These are phyloP conservation scores for Plumapathes pennacea DNA, from an alignment of 92 coral and sea anemone species.

Conservation along the genomic window DNA sequence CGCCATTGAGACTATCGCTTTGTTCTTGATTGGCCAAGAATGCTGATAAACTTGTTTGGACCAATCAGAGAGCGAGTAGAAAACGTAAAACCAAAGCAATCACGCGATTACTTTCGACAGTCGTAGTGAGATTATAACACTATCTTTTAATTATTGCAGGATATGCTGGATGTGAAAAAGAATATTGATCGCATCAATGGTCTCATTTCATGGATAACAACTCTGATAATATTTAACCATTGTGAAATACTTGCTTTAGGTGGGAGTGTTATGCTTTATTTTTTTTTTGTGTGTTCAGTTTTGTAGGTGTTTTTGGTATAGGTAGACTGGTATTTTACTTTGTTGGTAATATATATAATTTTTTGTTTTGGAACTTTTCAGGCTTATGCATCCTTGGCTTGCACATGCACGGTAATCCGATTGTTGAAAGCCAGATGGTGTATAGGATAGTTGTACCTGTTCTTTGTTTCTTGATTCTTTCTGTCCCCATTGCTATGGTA, in stretches of 20 bases:
- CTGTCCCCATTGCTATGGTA: slow-evolving; percentile 70
- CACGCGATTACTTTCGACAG: not conserved
- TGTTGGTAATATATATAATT: no score
- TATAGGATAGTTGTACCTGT: slow-evolving; percentile 50
- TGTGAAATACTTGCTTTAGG: slow-evolving; percentile 76
- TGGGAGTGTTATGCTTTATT: slow-evolving; percentile 1
- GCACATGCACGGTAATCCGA: no score
- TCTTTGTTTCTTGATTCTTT: slow-evolving; percentile 30
- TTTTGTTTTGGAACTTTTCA: no score
- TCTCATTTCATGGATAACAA: slow-evolving; percentile 70
- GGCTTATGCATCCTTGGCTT: no score
- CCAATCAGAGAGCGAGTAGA: no score
- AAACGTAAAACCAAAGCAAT: no score
- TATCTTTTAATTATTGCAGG: slow-evolving; percentile 42
- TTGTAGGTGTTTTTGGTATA: no score
- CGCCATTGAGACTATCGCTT: no score
- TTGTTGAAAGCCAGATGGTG: slow-evolving; percentile 17
- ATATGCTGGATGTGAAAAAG: slow-evolving; percentile 94
- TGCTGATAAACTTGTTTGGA: no score
- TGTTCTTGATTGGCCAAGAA: no score
- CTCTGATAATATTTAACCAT: slow-evolving; percentile 70
- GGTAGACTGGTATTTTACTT: no score
- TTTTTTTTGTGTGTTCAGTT: not conserved
- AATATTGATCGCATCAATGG: slow-evolving; percentile 74
- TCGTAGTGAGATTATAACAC: not conserved